Conservation (phyloP, 2,888 invertebrate species). For the Agonopterix subpropinquella region DNA sequence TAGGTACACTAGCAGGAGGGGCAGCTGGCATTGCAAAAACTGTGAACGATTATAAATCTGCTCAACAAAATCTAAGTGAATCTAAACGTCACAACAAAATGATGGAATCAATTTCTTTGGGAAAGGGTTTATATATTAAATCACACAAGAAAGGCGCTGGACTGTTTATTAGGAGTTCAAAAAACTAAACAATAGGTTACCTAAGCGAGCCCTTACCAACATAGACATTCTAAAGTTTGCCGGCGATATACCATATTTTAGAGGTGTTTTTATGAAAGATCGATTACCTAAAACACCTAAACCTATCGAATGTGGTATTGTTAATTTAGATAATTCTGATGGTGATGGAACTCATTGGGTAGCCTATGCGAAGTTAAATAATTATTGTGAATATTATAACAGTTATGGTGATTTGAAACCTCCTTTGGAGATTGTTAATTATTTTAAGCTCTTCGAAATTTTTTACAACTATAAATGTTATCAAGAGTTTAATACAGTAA, state of each 20-base stretch:
- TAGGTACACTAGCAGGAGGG: constrained; percentile 31
- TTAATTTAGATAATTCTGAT: too few relatives aligned
- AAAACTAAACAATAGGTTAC: constrained; percentile 18
- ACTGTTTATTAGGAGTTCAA: constrained; percentile 7
- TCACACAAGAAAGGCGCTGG: constrained; percentile 19
- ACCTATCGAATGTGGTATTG: too few relatives aligned
- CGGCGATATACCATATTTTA: too few relatives aligned
- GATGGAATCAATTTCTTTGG: constrained; percentile 39
- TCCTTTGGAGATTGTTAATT: too few relatives aligned
- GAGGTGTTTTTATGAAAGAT: too few relatives aligned
- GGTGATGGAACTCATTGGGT: too few relatives aligned
- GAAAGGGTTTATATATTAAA: constrained; percentile 31
- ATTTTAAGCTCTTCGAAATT: neutral
- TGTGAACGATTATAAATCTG: constrained; percentile 24
- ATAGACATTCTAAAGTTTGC: neutral
- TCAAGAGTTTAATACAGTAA: constrained; percentile 22
- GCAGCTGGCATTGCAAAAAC: constrained; percentile 32
- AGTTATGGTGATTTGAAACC: too few relatives aligned
- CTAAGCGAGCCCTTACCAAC: constrained; percentile 3
- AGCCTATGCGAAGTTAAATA: too few relatives aligned
- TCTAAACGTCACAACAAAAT: constrained; percentile 11
- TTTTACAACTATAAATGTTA: constrained; percentile 23
- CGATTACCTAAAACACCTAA: too few relatives aligned
- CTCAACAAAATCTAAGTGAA: constrained; percentile 17
- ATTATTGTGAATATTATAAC: too few relatives aligned